Percentiles rank a stretch among this genome's conserved stretches.
These are phyloP conservation scores for Tenthredo amoena DNA, from an alignment of 2,888 invertebrate species.

Conservation along the genomic window DNA sequence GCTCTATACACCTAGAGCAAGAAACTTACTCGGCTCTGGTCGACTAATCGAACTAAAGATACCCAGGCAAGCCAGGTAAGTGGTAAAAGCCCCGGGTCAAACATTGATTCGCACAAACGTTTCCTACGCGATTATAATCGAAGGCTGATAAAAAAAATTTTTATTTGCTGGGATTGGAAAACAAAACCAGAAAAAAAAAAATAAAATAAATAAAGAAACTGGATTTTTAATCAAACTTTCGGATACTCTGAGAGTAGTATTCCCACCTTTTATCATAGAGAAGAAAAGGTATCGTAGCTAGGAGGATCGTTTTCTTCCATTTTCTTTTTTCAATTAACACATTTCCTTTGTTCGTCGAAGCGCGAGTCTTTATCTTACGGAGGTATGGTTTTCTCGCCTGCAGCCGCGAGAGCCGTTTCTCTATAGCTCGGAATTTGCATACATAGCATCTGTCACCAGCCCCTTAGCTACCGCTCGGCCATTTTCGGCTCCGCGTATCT, in stretches of 20 bases:
- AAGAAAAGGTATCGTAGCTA: background rate
- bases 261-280: background rate
- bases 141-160: background rate
- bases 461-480: conserved; percentile 74
- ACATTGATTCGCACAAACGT: background rate
- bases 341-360: conserved; percentile 49
- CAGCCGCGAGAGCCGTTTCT: background rate
- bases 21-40: background rate
- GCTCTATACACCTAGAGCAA: background rate
- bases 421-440: conserved; percentile 73
- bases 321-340: conserved; percentile 49
- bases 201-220: too few species aligned
- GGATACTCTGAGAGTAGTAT: background rate
- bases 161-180: too few species aligned
- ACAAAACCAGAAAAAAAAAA: too few species aligned
- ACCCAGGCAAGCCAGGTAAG: background rate
- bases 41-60: background rate
- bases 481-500: conserved; percentile 76
- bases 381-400: conserved; percentile 32
- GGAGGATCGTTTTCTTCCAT: background rate
- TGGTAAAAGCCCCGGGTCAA: background rate
- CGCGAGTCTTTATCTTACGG: conserved; percentile 20
- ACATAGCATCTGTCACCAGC: conserved; percentile 78
- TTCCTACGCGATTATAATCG: conserved; percentile 24
- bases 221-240: too few species aligned